Base-by-base conservation (phyloP, 2,797 vertebrate genomes). In the Sebastolobus altivelis region DNA sequence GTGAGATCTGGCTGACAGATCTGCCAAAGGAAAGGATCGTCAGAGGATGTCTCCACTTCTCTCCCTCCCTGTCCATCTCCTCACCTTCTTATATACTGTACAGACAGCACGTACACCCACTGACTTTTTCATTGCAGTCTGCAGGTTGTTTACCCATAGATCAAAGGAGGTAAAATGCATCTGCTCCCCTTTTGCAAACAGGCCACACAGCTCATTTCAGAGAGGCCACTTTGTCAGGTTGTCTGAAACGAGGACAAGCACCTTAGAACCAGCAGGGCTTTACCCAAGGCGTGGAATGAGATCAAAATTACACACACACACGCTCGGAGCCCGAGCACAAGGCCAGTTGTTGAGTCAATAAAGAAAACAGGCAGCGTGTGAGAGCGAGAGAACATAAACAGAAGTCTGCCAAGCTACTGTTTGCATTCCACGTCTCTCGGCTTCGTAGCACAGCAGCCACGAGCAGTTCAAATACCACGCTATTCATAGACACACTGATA, bases 341-440 rank as follows among this genome's bases (percentile, higher is more conserved):
- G 83, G 83, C 85, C 88, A 80, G 90, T 92, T 86, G 89, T 91
- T 72, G 88, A 92, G 92, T 93, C 88, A 92, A 92, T 91, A 93
- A 91, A 90, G 87, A 91, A 87, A 90, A 79, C 74, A 81, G 84
- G 65, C 85, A 35, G 77, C 22, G n/a, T 80, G 88, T 46, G 81
- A 81, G 84, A 87, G 81, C 4, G 63, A 88, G 81, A 79, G 87
- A 90, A 77, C 85, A 83, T 88, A 93, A 92, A 93, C 90, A 89
- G 69, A 80, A 82, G 65, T 82, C 70, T 88, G 84, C 87, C 88
- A 88, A 88, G 90, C 91, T 92, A 85, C 91, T 92, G 91, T 94
- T 93, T 92, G 91, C 92, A 90, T 92, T 92, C 90, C 82, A 49
- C 84, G 46, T 89, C 79, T 75, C 89, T 78, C 13, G 8, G 80